A percentile compares a stretch with the other conserved stretches of the same genome.
These are phyloP conservation scores for Aphaenogaster floridana DNA, from an alignment of 1,140 invertebrate genomes.

Conservation along the genomic window DNA sequence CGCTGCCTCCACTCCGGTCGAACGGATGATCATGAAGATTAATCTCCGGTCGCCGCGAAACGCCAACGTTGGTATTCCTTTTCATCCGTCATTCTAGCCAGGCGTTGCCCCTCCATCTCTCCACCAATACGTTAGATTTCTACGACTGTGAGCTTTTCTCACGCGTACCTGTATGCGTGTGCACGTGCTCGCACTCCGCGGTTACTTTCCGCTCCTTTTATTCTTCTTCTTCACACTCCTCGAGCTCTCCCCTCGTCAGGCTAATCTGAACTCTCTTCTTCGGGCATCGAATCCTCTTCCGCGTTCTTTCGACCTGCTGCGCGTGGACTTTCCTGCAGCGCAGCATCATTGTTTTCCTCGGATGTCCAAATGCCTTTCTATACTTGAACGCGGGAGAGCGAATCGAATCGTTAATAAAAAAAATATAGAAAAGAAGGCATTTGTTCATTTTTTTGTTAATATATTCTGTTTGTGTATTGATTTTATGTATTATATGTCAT, in stretches of 20 bases:
- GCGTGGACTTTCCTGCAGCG: slow-evolving; percentile 17
- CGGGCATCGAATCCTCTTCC: slow-evolving; percentile 64
- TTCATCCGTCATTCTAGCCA: slow-evolving; percentile 68
- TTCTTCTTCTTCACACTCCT: slow-evolving; percentile 27
- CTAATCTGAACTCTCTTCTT: slow-evolving; percentile 57
- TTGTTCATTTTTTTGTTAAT: not conserved
- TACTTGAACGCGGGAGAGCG: not conserved
- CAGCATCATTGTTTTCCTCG: slow-evolving; percentile 2
- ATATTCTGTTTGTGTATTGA: not conserved
- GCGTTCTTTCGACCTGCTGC: slow-evolving; percentile 67
- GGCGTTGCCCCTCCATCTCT: slow-evolving; percentile 48
- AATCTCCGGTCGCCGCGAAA: slow-evolving; percentile 65
- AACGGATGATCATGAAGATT: slow-evolving; percentile 71
- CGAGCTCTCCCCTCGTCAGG: slow-evolving; percentile 32
- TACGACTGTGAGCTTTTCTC: slow-evolving; percentile 58
- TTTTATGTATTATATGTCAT: not conserved
- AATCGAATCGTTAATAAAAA: not conserved
- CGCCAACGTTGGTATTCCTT: slow-evolving; percentile 50
- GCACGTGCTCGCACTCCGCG: slow-evolving; percentile 57
- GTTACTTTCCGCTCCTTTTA: slow-evolving; percentile 31
- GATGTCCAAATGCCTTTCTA: not conserved
- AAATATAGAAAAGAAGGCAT: not conserved
- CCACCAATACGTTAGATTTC: slow-evolving; percentile 45
- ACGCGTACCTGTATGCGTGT: slow-evolving; percentile 57
- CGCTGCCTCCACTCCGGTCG: slow-evolving; percentile 20